Percentiles rank a stretch among this genome's conserved stretches.
These are phyloP conservation scores for Todiramphus chloris DNA, from an alignment of 2,113 vertebrate species.

Conservation along the genomic window DNA sequence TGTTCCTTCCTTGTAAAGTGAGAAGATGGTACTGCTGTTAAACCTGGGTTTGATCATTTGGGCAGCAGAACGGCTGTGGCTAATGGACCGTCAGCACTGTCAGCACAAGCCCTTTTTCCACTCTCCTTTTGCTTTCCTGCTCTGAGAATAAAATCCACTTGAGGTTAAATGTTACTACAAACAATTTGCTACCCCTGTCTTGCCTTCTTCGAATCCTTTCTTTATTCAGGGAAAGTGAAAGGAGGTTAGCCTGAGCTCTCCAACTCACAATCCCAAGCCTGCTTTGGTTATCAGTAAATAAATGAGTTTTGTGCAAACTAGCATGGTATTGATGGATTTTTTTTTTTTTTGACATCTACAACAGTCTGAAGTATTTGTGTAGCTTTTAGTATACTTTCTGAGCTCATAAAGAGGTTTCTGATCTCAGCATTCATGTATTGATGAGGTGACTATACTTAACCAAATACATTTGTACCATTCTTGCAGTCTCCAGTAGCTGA, in stretches of 20 bases:
- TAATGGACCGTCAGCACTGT: neutral
- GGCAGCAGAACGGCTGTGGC: neutral
- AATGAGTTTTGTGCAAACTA: neutral
- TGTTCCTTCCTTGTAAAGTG: slow-evolving; percentile 22
- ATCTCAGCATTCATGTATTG: neutral
- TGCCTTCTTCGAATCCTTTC: neutral
- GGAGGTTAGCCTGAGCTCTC: neutral
- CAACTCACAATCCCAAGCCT: neutral
- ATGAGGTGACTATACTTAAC: neutral
- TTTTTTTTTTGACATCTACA: neutral
- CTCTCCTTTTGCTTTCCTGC: neutral
- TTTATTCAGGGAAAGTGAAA: neutral
- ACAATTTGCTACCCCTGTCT: neutral
- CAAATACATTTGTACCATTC: neutral
- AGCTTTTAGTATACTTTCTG: neutral
- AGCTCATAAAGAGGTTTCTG: neutral
- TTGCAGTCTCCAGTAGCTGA: neutral
- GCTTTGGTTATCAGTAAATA: neutral
- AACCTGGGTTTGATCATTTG: slow-evolving; percentile 3
- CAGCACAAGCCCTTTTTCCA: neutral
- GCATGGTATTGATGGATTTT: neutral
- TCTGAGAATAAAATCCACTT: neutral
- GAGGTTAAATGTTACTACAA: slow-evolving; percentile 11
- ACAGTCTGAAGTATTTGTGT: neutral
- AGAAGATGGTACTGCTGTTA: neutral